These are phyloP conservation scores for Pollimyrus isidori DNA, from an alignment of 2,113 vertebrate species.

Conservation along the genomic window DNA sequence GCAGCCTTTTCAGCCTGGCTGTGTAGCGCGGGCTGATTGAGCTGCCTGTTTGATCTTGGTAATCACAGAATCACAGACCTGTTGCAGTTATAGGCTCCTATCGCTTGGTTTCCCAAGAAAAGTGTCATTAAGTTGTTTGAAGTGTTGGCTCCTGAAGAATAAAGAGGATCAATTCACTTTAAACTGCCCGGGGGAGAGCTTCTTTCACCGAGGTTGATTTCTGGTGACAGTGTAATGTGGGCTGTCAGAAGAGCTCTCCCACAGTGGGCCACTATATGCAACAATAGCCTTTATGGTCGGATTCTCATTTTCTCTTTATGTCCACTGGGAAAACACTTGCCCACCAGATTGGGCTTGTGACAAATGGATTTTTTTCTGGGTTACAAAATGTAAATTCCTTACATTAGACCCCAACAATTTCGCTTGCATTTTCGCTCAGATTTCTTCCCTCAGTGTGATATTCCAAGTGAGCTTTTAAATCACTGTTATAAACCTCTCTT, in stretches of 20 bases:
- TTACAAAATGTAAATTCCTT: background rate
- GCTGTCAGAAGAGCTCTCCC: conserved; percentile 2
- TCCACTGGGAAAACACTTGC: background rate
- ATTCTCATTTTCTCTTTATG: background rate
- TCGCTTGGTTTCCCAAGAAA: background rate
- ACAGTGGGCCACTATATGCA: background rate
- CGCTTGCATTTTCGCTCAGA: background rate
- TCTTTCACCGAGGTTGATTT: background rate
- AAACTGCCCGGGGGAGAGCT: conserved; percentile 11
- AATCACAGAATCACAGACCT: conserved; percentile 17
- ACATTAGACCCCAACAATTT: background rate
- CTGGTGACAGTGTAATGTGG: conserved; percentile 13
- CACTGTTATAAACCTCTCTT: background rate
- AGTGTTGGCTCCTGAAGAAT: conserved; percentile 20
- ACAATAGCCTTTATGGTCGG: background rate
- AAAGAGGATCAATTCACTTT: conserved; percentile 20
- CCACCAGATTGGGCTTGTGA: background rate
- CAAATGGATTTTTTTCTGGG: conserved; percentile 5
- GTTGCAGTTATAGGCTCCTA: background rate
- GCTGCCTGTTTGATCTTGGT: conserved; percentile 19
- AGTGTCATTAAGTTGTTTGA: conserved; percentile 21
- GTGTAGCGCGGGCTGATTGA: background rate
- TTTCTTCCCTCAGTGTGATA: background rate
- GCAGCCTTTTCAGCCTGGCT: background rate
- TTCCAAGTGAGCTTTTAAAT: background rate